A percentile compares a stretch with the other conserved stretches of the same genome.
These are phyloP conservation scores for Atractosteus spatula DNA, from an alignment of 2,113 vertebrate genomes.

Conservation along the genomic window DNA sequence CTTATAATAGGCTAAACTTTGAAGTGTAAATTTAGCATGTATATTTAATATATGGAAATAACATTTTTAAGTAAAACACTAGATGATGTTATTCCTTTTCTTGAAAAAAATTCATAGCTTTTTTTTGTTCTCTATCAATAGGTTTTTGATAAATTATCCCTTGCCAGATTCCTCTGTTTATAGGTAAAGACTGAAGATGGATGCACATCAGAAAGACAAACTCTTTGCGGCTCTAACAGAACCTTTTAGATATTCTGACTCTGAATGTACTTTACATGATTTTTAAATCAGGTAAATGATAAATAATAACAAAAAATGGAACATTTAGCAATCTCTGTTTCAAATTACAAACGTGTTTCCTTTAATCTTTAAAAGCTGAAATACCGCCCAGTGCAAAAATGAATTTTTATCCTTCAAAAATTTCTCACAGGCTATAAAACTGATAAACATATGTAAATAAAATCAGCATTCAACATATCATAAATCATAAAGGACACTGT, in stretches of 20 bases:
- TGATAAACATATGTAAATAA: constrained; percentile 86
- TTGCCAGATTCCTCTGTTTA: neutral
- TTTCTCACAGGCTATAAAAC: constrained; percentile 54
- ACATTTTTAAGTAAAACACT: constrained; percentile 38
- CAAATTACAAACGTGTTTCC: constrained; percentile 35
- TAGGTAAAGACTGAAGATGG: neutral
- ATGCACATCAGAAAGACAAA: neutral
- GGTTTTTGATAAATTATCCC: constrained; percentile 19
- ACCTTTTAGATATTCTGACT: constrained; percentile 10
- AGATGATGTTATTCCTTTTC: constrained; percentile 32
- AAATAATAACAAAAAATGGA: constrained; percentile 39
- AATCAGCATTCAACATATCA: constrained; percentile 72
- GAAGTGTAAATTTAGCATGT: constrained; percentile 81
- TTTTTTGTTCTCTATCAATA: constrained; percentile 9
- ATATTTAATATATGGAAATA: constrained; percentile 83
- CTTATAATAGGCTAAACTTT: constrained; percentile 83
- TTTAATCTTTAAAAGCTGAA: constrained; percentile 42
- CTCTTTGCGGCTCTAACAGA: constrained; percentile 11
- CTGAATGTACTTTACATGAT: constrained; percentile 25
- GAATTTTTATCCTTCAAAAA: constrained; percentile 53
- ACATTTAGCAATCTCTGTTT: constrained; percentile 28
- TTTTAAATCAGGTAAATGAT: constrained; percentile 39
- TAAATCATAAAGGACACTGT: constrained; percentile 79
- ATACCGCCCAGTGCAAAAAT: constrained; percentile 26
- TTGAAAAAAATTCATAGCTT: constrained; percentile 14